Base-by-base conservation (phyloP, 1,140 invertebrate genomes). In the Caenorhabditis brenneri region DNA sequence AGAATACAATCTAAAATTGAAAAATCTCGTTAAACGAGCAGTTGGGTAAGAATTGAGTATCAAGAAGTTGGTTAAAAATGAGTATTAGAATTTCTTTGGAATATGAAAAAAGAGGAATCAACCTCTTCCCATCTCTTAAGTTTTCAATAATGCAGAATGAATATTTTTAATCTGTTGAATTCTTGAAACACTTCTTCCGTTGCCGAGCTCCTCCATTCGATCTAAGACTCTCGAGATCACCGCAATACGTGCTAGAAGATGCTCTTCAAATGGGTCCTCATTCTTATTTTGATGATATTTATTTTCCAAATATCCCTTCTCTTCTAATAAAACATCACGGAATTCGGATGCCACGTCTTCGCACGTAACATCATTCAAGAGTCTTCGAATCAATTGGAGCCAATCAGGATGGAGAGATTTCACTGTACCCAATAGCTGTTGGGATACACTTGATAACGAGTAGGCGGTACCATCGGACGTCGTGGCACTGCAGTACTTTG, bases 131-230 rank as follows among this genome's bases (percentile, higher is more conserved):
- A 27, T 24, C 15, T 55, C 24, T 55, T 36, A 65, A 22, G 58
- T 65, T 29, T 31, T 65, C 58, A 65, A 65, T 36, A 65, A 15
- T 9, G 58, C 58, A 15, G 58, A 65, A 42, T 74, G 65, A 74
- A 74, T 74, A 5, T 42, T 42, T 42, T 74, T 74, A 42, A 74
- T 42, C 36, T 74, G 65, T 42, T 74, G 65, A 42, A 74, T 15
- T 24, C 36, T 39, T n/a, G 65, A 74, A 1, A 42, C 0, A 12
- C 42, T 29, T 42, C 65, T n/a, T 10, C 36, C 36, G 6, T 65
- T 65, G 0, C 5, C 10, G 19, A 74, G 15, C 16, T 42, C n/a
- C 3, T 39, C 65, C 19, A 74, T 1, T 9, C 36, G 15, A 15
- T 74, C 65, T 12, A 74, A 4, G 15, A 42, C n/a, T 4, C 65